phyloP scores from a whole-genome alignment of 2,113 vertebrate species.

The Ictalurus punctatus region DNA sequence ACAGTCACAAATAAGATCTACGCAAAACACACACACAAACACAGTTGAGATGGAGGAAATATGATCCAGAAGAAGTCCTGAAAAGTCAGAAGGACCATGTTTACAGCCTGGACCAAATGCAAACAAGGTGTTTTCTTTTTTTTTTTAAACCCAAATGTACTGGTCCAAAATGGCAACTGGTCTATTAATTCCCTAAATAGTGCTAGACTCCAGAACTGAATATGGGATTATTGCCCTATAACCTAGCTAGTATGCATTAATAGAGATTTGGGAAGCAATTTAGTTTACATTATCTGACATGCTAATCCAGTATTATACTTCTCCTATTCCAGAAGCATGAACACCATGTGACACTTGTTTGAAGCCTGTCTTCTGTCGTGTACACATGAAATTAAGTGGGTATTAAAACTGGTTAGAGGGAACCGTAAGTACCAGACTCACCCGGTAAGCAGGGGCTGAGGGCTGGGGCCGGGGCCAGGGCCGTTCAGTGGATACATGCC shows the following conservation, averaged over 20 bases:
- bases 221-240: neutral
- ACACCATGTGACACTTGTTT: neutral
- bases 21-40: neutral
- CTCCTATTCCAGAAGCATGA: neutral
- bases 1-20: neutral
- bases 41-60: neutral
- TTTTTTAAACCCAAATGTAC: neutral
- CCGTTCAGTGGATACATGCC: conserved; percentile 84
- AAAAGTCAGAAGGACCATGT: neutral
- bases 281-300: neutral
- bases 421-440: conserved; percentile 60
- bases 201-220: neutral
- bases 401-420: neutral
- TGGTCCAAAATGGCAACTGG: neutral
- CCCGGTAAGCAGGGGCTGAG: conserved; percentile 85
- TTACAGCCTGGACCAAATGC: neutral
- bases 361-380: neutral
- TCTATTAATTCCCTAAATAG: neutral
- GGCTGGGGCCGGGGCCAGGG: conserved; percentile 85
- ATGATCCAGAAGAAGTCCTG: neutral
- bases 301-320: neutral
- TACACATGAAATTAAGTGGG: neutral
- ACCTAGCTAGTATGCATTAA: neutral
- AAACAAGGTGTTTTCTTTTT: neutral
- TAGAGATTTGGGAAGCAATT: neutral